A percentile compares a stretch with the other conserved stretches of the same genome.
phyloP scores from a whole-genome alignment of 2,113 vertebrate genomes.

The Upupa epops region DNA sequence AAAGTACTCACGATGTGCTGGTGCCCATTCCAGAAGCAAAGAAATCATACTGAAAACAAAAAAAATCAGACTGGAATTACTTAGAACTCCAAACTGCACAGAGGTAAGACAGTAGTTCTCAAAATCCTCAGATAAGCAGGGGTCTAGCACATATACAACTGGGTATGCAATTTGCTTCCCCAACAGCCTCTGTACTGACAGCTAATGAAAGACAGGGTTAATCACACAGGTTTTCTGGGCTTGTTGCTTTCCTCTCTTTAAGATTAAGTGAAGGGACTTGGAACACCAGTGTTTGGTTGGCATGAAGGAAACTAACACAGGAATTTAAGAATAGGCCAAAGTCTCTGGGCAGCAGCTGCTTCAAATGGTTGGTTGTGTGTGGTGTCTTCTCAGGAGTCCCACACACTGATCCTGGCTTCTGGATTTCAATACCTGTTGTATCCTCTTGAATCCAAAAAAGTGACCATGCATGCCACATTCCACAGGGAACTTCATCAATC shows the following conservation, averaged over 20 bases:
- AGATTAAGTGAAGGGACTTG: neutral
- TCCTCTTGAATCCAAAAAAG: neutral
- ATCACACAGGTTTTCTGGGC: rapidly evolving
- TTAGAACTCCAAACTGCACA: neutral
- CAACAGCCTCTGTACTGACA: neutral
- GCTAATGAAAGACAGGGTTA: neutral
- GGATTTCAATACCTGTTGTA: neutral
- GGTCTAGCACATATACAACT: neutral
- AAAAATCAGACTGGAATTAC: neutral
- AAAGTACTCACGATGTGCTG: neutral
- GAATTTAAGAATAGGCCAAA: neutral
- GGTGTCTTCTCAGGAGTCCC: neutral
- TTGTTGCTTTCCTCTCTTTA: neutral
- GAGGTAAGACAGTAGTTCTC: neutral
- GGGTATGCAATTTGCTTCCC: neutral
- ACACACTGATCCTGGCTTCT: neutral
- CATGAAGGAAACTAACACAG: neutral
- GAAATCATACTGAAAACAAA: neutral
- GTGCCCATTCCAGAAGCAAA: neutral
- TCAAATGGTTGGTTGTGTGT: neutral
- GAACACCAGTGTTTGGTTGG: neutral
- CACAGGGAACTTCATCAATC: neutral
- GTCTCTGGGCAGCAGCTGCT: neutral
- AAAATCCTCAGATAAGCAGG: neutral
- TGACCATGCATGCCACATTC: neutral